Evolutionary conservation across 2,113 vertebrate species (phyloP).

Genomic region (Condylura cristata): DNA sequence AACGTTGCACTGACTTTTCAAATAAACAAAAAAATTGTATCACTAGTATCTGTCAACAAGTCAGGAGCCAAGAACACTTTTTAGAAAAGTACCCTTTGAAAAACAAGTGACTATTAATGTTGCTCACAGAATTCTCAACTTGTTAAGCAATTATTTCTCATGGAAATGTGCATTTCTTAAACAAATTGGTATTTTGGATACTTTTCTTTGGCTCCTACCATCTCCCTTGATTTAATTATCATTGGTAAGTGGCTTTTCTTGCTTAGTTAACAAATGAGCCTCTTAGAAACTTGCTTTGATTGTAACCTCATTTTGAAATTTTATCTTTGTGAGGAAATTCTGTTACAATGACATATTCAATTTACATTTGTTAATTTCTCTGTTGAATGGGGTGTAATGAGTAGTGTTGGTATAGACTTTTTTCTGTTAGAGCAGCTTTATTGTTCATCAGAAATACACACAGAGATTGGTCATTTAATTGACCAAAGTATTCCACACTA

Average conservation of each 20-base stretch:
- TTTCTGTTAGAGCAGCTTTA: neutral
- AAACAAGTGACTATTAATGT: neutral
- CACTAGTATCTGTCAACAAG: neutral
- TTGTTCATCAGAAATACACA: neutral
- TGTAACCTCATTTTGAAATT: neutral
- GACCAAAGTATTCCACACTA: neutral
- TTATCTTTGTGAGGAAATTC: constrained; percentile 29
- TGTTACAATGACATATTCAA: neutral
- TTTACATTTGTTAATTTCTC: neutral
- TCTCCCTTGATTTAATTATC: neutral
- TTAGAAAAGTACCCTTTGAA: neutral
- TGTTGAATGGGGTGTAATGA: neutral
- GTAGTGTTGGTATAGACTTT: neutral
- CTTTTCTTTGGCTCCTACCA: neutral
- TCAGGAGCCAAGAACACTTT: neutral
- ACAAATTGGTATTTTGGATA: neutral
- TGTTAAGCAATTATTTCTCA: neutral
- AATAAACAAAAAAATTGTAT: neutral
- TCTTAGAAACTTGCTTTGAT: neutral
- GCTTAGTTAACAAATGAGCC: neutral
- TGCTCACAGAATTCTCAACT: neutral
- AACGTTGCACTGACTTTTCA: neutral
- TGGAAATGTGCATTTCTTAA: neutral
- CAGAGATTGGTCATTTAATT: neutral
- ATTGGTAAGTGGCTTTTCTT: neutral